Base-by-base conservation (phyloP, 1,140 invertebrate genomes). In the Olivierus martensii region DNA sequence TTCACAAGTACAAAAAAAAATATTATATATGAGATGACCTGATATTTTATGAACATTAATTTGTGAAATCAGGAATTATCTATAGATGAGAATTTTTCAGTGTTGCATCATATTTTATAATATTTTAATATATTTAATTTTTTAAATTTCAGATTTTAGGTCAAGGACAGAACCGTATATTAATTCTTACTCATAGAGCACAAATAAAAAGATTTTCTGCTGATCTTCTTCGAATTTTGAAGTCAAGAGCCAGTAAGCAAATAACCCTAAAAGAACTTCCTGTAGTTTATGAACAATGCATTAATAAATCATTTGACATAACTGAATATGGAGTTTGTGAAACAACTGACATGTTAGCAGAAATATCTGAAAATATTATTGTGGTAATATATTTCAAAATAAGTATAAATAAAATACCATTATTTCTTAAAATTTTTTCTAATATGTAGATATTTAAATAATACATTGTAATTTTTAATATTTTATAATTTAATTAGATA, bases 171-270 rank as follows among this genome's bases (percentile, higher is more conserved):
- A 82, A 83, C 59, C 79, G 87, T 17, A 72, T 86, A 6, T 79
- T 97, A 17, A 94, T 89, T 0, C 71, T 97, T 10, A 85, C 88
- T 5, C 86, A 92, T 64, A 75, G 81, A 42, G 82, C 85, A 5
- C 90, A 97, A 71, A 77, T 89, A 46, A 81, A 84, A 50, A 77
- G 92, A 46, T 96, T 95, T 67, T 87, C 86, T 0, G 80, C 83
- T 0, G 91, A 96, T 71, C 69, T 95, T 2, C 65, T 91, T 2
- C 79, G 87, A 52, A 77, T 94, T 2, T 66, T 96, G 1, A 90
- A 92, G 62, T 75, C 80, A 0, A 80, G 85, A 59, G 77, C 81
- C 15, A 68, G 65, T 3, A 91, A 87, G 66, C 78, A 83, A 61
- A 73, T 93, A 1, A 66, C 73, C 2, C 62, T 88, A 0, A 75